phyloP scores from a whole-genome alignment of 2,888 invertebrate species.

The Peribatodes rhomboidaria region DNA sequence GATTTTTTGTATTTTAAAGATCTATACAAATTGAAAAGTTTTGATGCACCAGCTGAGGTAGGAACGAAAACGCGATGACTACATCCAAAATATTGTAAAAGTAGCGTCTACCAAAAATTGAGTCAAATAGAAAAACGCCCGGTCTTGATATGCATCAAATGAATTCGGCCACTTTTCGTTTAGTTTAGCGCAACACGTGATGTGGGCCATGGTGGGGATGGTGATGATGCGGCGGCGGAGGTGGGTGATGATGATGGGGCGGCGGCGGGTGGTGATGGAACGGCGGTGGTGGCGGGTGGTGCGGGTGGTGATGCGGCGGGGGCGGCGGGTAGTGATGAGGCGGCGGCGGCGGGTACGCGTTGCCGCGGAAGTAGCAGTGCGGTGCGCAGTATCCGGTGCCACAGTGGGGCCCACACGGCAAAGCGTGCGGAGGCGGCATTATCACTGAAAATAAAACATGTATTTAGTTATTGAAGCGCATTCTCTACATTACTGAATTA shows the following conservation, averaged over 20 bases:
- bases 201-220: slow-evolving; percentile 39
- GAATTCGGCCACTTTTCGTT: background rate
- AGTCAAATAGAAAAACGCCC: background rate
- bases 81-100: background rate
- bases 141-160: slow-evolving; percentile 3
- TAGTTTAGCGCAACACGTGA: slow-evolving; percentile 31
- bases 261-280: slow-evolving; percentile 37
- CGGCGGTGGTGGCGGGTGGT: slow-evolving; percentile 44
- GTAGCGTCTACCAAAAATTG: background rate
- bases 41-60: background rate
- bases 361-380: slow-evolving; percentile 60
- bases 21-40: background rate
- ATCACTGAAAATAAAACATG: slow-evolving; percentile 53
- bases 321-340: slow-evolving; percentile 45
- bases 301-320: slow-evolving; percentile 39
- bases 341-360: slow-evolving; percentile 43
- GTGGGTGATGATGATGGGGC: slow-evolving; percentile 36
- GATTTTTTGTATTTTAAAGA: background rate
- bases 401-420: slow-evolving; percentile 71
- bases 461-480: background rate
- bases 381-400: slow-evolving; percentile 66
- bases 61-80: background rate
- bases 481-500: background rate
- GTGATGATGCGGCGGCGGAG: slow-evolving; percentile 38
- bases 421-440: slow-evolving; percentile 68